Conservation (phyloP, 2,113 vertebrate genomes). For the Hippolais icterina region DNA sequence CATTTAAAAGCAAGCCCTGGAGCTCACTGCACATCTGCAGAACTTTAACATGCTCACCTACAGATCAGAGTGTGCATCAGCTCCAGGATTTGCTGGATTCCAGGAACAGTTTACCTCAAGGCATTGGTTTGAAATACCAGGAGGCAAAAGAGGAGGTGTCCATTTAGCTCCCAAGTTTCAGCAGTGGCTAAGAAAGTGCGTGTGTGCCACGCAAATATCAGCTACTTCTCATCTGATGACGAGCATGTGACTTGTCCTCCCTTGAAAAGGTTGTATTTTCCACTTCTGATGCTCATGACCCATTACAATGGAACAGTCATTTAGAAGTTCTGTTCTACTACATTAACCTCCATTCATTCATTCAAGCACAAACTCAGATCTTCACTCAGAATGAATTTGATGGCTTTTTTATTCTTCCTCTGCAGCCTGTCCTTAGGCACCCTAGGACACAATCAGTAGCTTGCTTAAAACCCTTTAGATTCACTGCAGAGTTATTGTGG, state of each 20-base stretch:
- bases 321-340: background rate
- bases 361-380: background rate
- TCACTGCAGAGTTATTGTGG: background rate
- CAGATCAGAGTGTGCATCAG: background rate
- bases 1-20: background rate
- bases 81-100: background rate
- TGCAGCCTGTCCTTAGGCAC: background rate
- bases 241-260: background rate
- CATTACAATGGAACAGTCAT: background rate
- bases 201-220: background rate
- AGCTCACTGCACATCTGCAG: background rate
- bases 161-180: background rate
- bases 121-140: background rate
- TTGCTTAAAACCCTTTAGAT: background rate
- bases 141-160: background rate
- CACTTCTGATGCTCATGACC: background rate
- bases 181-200: background rate
- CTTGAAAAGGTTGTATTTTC: background rate
- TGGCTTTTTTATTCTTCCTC: background rate
- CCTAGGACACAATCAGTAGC: background rate
- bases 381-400: background rate
- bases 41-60: background rate
- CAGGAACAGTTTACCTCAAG: background rate
- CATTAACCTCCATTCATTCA: background rate
- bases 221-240: background rate